phyloP scores from a whole-genome alignment of 2,888 invertebrate species.

The Andrena minutula region DNA sequence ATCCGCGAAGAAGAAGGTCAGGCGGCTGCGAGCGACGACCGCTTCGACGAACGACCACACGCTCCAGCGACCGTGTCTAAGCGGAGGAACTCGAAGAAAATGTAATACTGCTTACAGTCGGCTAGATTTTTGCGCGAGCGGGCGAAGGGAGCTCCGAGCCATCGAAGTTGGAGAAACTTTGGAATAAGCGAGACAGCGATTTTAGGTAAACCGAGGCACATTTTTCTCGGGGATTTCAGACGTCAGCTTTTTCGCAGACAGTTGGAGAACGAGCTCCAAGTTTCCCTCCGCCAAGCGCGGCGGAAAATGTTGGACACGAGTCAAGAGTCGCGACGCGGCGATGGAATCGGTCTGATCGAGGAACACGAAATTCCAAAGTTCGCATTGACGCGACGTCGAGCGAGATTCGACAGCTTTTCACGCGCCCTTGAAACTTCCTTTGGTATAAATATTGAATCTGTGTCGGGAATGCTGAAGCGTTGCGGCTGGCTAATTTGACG shows the following conservation, averaged over 20 bases:
- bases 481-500: constrained; percentile 22
- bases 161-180: constrained; percentile 4
- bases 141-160: not conserved
- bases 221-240: constrained; percentile 3
- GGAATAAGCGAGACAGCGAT: constrained; percentile 1
- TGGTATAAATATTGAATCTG: constrained; percentile 57
- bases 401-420: constrained; percentile 26
- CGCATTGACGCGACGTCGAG: constrained; percentile 19
- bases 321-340: not conserved
- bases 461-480: constrained; percentile 20
- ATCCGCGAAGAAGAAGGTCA: not conserved
- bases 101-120: not conserved
- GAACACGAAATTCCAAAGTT: constrained; percentile 50
- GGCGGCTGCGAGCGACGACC: not conserved
- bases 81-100: not conserved
- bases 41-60: not conserved
- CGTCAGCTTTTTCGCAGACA: constrained; percentile 26
- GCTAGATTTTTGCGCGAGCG: not conserved
- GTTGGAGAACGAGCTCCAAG: not conserved
- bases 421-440: constrained; percentile 25
- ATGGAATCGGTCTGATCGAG: constrained; percentile 22
- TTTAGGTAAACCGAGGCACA: not conserved
- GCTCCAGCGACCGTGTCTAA: not conserved
- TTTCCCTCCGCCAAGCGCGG: constrained; percentile 2
- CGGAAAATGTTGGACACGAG: constrained; percentile 13